These are phyloP conservation scores for Seira musarum DNA, from an alignment of 2,888 invertebrate species.

Conservation along the genomic window DNA sequence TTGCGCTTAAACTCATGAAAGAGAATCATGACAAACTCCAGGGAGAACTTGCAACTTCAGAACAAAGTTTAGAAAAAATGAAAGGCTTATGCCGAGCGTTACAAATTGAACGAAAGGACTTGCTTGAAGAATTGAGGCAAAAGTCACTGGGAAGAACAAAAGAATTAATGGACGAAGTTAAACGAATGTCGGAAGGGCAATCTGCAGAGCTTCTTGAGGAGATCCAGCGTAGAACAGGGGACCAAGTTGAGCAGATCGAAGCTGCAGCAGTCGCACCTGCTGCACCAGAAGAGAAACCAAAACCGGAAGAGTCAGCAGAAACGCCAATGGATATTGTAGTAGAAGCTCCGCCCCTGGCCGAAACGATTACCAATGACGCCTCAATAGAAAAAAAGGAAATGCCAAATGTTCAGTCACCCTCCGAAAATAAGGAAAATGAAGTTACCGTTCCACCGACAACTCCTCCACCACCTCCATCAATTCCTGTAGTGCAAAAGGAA, in stretches of 20 bases:
- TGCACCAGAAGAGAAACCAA: neutral
- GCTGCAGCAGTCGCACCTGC: neutral
- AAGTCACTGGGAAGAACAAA: slow-evolving; percentile 10
- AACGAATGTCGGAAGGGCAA: slow-evolving; percentile 5
- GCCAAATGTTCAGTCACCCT: too few species aligned
- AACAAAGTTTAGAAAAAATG: slow-evolving; percentile 68
- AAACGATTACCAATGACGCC: neutral
- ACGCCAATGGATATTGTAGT: too few species aligned
- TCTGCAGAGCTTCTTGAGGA: neutral
- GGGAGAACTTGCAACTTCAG: slow-evolving; percentile 62
- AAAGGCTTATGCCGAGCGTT: slow-evolving; percentile 66
- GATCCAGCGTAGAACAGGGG: neutral
- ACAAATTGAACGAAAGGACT: slow-evolving; percentile 67
- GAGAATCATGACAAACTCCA: slow-evolving; percentile 65
- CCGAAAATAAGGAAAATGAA: slow-evolving; percentile 29
- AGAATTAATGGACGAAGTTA: slow-evolving; percentile 17
- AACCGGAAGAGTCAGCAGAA: too few species aligned
- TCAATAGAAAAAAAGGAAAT: neutral
- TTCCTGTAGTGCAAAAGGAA: neutral
- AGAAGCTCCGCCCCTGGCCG: too few species aligned
- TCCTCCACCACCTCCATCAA: neutral
- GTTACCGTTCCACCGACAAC: neutral
- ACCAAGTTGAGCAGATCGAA: neutral
- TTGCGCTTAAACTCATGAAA: slow-evolving; percentile 60
- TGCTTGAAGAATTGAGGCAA: slow-evolving; percentile 60